A percentile compares a stretch with the other conserved stretches of the same genome.
Conservation (phyloP, 2,113 vertebrate genomes). For the Anas platyrhynchos region DNA sequence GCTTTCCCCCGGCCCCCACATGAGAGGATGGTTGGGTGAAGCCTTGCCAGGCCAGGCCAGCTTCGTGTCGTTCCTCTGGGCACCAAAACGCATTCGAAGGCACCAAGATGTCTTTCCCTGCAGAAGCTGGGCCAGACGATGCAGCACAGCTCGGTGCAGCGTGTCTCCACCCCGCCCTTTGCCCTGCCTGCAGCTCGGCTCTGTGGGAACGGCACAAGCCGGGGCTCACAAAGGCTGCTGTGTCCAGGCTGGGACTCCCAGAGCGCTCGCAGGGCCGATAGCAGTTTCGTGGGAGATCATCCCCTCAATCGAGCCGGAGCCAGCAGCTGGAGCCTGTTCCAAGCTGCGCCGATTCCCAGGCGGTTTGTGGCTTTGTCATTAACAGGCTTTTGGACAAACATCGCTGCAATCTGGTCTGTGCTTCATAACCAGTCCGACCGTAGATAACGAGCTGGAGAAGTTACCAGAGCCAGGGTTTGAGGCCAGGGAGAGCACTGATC, state of each 20-base stretch:
- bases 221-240: background rate
- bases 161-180: background rate
- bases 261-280: background rate
- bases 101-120: no score
- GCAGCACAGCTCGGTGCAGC: background rate
- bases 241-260: background rate
- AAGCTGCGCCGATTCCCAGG: background rate
- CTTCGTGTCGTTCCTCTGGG: background rate
- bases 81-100: background rate
- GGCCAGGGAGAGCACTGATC: background rate
- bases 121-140: background rate
- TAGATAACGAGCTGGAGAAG: background rate
- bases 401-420: background rate
- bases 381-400: constrained; percentile 15
- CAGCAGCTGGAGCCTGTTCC: constrained; percentile 20
- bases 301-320: background rate
- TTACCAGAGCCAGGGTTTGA: background rate
- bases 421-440: background rate
- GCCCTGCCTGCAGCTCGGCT: background rate
- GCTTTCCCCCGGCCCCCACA: background rate
- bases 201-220: background rate
- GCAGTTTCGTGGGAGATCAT: background rate
- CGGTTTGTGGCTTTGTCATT: background rate
- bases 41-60: background rate
- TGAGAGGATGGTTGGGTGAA: background rate